A percentile compares a stretch with the other conserved stretches of the same genome.
Evolutionary conservation across 2,113 vertebrate species (phyloP).

Genomic region (Struthio camelus): DNA sequence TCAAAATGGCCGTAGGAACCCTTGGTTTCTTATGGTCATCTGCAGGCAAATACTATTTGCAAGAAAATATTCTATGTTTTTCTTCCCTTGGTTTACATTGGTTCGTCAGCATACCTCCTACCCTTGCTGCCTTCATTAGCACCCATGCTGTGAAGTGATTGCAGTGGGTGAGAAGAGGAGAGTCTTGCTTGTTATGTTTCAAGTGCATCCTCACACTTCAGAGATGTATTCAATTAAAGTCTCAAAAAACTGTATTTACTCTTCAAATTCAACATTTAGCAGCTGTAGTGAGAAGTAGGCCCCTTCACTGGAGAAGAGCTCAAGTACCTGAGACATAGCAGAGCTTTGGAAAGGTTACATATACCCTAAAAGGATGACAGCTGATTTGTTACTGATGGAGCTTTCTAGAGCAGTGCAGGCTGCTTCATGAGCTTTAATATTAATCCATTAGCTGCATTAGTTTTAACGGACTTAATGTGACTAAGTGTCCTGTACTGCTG

Average conservation of each 20-base stretch:
- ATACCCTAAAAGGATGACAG: neutral
- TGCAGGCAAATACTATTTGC: neutral
- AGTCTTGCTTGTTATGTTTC: constrained; percentile 24
- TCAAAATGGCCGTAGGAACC: neutral
- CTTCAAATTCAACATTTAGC: neutral
- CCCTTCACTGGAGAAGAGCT: neutral
- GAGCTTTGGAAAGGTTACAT: neutral
- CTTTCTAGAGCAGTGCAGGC: neutral
- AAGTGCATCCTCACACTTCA: constrained; percentile 7
- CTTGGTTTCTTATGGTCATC: neutral
- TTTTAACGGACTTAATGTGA: neutral
- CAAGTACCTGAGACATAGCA: neutral
- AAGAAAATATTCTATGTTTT: neutral
- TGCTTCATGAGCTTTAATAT: neutral
- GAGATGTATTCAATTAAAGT: constrained; percentile 33
- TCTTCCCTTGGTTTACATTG: neutral
- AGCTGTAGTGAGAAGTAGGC: neutral
- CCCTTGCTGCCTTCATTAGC: neutral
- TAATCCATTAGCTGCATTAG: neutral
- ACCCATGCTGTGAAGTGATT: neutral
- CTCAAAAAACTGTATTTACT: constrained; percentile 19
- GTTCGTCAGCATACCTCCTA: neutral
- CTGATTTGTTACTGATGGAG: neutral
- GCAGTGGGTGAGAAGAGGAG: neutral
- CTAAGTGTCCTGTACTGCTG: neutral